Conservation (phyloP, 2,888 invertebrate genomes). For the Nematopogon swammerdamellus region DNA sequence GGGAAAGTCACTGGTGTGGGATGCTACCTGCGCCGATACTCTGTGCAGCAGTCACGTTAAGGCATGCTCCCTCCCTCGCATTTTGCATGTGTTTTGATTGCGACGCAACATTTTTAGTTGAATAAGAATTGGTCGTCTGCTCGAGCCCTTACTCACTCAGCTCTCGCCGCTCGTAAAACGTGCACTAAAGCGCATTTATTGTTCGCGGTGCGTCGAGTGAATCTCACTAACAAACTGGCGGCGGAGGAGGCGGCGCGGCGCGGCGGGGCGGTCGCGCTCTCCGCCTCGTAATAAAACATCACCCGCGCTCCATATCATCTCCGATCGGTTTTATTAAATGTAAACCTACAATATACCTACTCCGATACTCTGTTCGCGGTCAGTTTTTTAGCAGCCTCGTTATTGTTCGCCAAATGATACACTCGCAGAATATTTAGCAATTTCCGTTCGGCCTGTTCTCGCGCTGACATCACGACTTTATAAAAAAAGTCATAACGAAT, state of each 20-base stretch:
- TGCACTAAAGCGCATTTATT: background rate
- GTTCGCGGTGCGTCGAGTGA: background rate
- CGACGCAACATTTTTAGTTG: too few relatives aligned
- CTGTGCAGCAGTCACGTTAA: too few relatives aligned
- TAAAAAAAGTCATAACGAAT: conserved; percentile 44
- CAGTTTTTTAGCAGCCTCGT: conserved; percentile 18
- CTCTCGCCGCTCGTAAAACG: background rate
- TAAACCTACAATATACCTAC: too few relatives aligned
- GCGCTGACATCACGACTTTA: conserved; percentile 43
- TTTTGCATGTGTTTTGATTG: too few relatives aligned
- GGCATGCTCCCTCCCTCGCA: too few relatives aligned
- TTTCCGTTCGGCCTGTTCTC: conserved; percentile 26
- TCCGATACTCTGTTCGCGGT: background rate
- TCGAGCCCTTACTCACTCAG: background rate
- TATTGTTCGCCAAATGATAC: conserved; percentile 53
- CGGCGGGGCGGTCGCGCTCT: too few relatives aligned
- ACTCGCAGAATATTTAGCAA: conserved; percentile 54
- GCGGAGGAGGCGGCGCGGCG: background rate
- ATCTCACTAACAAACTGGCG: background rate
- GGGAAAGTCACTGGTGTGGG: too few relatives aligned
- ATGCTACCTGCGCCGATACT: too few relatives aligned
- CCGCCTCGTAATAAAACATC: background rate
- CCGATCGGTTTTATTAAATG: too few relatives aligned
- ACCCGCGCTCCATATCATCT: background rate
- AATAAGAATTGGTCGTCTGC: too few relatives aligned